Conservation (phyloP, 2,888 invertebrate genomes). For the Dasysyrphus tricinctus region DNA sequence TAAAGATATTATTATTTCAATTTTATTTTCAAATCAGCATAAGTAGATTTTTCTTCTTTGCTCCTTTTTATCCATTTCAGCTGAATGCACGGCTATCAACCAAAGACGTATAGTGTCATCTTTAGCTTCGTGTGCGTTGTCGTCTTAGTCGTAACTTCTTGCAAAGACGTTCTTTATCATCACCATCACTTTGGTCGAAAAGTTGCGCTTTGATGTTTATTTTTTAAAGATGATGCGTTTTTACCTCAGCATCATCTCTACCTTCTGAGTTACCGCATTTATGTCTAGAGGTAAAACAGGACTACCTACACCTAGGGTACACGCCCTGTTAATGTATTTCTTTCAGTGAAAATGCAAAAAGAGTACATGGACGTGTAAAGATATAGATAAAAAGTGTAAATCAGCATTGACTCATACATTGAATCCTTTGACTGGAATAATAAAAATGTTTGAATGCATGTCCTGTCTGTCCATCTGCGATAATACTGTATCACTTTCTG, state of each 20-base stretch:
- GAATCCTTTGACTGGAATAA: slow-evolving; percentile 14
- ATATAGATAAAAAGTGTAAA: not conserved
- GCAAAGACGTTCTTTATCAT: not conserved
- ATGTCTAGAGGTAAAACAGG: not conserved
- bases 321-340: not conserved
- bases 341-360: not conserved
- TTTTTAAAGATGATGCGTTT: not conserved
- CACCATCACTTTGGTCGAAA: slow-evolving; percentile 21
- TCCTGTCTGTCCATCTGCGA: slow-evolving; percentile 42
- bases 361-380: not conserved
- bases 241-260: not conserved
- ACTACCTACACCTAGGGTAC: not conserved
- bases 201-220: slow-evolving; percentile 28
- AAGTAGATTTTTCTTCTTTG: slow-evolving; percentile 35
- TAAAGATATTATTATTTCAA: slow-evolving; percentile 47
- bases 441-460: slow-evolving; percentile 6
- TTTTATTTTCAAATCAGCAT: slow-evolving; percentile 63
- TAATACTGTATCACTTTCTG: slow-evolving; percentile 8
- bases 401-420: not conserved
- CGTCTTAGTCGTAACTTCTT: not conserved
- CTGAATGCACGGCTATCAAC: slow-evolving; percentile 38
- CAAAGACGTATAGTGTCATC: slow-evolving; percentile 18
- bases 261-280: not conserved
- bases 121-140: not conserved
- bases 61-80: slow-evolving; percentile 38